Evolutionary conservation across 2,797 vertebrate genomes (phyloP), one percentile per base, ranked within the genome.

Genomic region (Ctenopoma multispine): DNA sequence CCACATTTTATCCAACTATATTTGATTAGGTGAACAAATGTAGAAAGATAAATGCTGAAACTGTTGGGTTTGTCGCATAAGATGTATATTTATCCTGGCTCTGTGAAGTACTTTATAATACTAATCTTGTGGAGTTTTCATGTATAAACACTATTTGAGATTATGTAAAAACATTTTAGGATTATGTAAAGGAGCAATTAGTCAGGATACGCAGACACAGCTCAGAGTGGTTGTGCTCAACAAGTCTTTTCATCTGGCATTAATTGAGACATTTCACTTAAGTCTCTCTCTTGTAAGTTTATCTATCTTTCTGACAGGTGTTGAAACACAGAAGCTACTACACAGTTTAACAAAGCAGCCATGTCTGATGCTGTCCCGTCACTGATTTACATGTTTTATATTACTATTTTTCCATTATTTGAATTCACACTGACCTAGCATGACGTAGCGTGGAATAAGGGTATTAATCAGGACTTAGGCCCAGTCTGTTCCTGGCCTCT

Each of bases 111-210:
- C 80, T 88, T 91, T 84, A 89, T 85, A 85, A 90, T 61, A 79
- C 78, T 86, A 90, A 92, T 93, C 82, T 81, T 67, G 76, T 58
- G 24, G 66, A 68, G 75, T 83, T 86, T 87, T 77, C 70, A 67
- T 65, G 57, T 90, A 75, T 91, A 93, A 93, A 93, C 92, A 91
- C 68, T 79, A 85, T 91, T 64, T 80, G 82, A 84, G 90, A 94
- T 94, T 92, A 93, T 90, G 85, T 91, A 84, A 91, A 91, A 93
- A 93, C 89, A 92, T 88, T 93, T 91, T 80, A 77, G 87, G 92
- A 93, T 93, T 93, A 93, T 93, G 91, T 85, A 86, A 89, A 92
- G 80, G 82, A 83, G 87, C 75, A 92, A 94, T 94, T 93, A 93
- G 81, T 91, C 87, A 92, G 81, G 29, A 69, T 64, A 78, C 60